A percentile compares a stretch with the other conserved stretches of the same genome.
These are phyloP conservation scores for Capitella teleta DNA, from an alignment of 1,140 invertebrate genomes.

Conservation along the genomic window DNA sequence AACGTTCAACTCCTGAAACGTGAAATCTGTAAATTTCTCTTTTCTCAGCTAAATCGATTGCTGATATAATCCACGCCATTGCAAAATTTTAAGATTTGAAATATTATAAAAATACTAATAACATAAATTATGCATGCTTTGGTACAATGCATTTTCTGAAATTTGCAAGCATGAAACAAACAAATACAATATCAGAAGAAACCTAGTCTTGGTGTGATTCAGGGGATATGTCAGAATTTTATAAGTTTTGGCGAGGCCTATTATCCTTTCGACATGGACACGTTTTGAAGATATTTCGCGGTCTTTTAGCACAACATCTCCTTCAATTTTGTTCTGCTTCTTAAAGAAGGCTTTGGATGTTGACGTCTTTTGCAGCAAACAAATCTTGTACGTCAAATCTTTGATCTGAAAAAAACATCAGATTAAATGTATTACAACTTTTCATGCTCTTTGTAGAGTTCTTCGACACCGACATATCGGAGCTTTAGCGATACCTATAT, in stretches of 20 bases:
- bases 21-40: too few species aligned
- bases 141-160: slow-evolving; percentile 7
- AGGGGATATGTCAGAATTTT: slow-evolving; percentile 10
- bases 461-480: too few species aligned
- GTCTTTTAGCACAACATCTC: slow-evolving; percentile 11
- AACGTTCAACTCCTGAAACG: too few species aligned
- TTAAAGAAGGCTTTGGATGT: slow-evolving; percentile 12
- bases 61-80: too few species aligned
- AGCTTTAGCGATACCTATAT: too few species aligned
- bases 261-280: slow-evolving; percentile 17
- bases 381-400: slow-evolving; percentile 16
- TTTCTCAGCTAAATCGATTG: too few species aligned
- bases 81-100: too few species aligned
- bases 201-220: slow-evolving; percentile 3
- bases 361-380: slow-evolving; percentile 15
- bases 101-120: too few species aligned
- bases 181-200: slow-evolving; percentile 6
- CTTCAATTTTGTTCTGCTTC: slow-evolving; percentile 12
- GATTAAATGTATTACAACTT: too few species aligned
- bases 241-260: slow-evolving; percentile 14
- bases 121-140: not conserved
- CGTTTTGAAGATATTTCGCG: slow-evolving; percentile 13
- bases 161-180: slow-evolving; percentile 8
- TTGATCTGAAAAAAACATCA: too few species aligned
- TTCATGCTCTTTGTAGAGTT: too few species aligned